phyloP scores from a whole-genome alignment of 2,113 vertebrate genomes.

The Emydocephalus ijimae region DNA sequence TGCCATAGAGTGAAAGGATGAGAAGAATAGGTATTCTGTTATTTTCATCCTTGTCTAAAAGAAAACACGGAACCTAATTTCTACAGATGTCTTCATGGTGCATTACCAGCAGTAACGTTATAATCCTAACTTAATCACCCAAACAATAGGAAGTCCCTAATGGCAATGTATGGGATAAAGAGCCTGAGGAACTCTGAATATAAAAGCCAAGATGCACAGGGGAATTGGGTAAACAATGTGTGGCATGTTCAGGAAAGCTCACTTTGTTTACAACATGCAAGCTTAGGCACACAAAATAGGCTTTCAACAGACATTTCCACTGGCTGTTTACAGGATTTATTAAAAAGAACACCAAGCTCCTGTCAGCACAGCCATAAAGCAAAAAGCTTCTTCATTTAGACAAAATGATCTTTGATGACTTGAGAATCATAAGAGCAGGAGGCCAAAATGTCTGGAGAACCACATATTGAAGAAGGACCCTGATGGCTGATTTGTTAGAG shows the following conservation, averaged over 20 bases:
- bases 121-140: conserved; percentile 4
- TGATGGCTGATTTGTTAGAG: background rate
- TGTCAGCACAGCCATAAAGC: background rate
- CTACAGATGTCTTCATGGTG: conserved; percentile 1
- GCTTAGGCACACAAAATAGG: background rate
- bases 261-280: conserved; percentile 1
- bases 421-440: background rate
- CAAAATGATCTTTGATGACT: background rate
- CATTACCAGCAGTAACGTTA: conserved; percentile 3
- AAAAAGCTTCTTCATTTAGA: background rate
- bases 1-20: background rate
- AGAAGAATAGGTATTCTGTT: conserved; percentile 3
- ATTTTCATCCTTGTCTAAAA: background rate
- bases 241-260: background rate
- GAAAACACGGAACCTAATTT: background rate
- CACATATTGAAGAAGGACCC: background rate
- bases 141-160: conserved; percentile 3
- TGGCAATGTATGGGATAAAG: background rate
- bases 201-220: background rate
- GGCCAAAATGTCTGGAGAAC: background rate
- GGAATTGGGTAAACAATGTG: background rate
- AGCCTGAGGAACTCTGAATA: conserved; percentile 1
- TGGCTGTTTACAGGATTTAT: background rate
- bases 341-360: background rate
- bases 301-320: background rate